Conservation (phyloP, 2,888 invertebrate genomes). For the Emesis castigata region DNA sequence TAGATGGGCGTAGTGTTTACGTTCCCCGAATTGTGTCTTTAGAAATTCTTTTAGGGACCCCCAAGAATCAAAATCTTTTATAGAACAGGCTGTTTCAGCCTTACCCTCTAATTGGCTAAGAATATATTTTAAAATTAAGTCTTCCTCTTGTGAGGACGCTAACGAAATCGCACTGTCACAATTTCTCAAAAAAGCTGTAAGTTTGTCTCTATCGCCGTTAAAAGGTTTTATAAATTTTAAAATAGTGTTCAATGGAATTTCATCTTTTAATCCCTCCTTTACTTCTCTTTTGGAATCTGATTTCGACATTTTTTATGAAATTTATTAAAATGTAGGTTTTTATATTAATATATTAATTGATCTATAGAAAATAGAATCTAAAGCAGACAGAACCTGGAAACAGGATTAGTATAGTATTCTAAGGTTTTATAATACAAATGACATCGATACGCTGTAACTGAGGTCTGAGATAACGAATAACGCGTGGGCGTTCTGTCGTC, state of each 20-base stretch:
- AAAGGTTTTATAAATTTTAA: background rate
- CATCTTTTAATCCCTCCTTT: too few species aligned
- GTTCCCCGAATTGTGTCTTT: background rate
- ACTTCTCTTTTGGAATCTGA: too few species aligned
- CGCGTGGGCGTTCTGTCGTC: background rate
- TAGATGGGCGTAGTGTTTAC: background rate
- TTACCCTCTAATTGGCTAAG: background rate
- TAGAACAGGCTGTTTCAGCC: background rate
- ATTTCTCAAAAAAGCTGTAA: background rate
- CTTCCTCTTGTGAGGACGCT: background rate
- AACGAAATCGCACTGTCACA: background rate
- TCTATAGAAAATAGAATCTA: too few species aligned
- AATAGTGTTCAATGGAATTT: too few species aligned
- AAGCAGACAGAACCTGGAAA: too few species aligned
- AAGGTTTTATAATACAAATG: background rate
- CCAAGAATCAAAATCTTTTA: background rate
- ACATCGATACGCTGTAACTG: background rate
- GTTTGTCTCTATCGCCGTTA: background rate
- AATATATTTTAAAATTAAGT: background rate
- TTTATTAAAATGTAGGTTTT: too few species aligned
- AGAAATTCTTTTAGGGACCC: background rate
- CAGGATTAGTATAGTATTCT: too few species aligned
- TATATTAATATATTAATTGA: too few species aligned
- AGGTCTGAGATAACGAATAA: background rate
- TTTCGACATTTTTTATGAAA: too few species aligned